Evolutionary conservation across 2,797 vertebrate species (phyloP).

Genomic region (Rhinichthys osculus): DNA sequence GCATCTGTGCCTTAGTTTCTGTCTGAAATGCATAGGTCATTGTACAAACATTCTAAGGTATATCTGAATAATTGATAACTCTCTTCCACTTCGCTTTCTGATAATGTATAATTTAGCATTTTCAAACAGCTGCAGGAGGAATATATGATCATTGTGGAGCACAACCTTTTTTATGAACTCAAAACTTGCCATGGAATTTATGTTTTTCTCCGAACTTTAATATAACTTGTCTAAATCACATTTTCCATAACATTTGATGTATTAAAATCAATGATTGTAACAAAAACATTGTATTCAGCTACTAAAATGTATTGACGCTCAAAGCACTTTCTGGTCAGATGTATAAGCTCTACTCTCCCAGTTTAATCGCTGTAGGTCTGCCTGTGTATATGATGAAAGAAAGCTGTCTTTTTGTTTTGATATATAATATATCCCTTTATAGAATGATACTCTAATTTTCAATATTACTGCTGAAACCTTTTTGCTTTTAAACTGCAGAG

Average conservation of each 20-base stretch:
- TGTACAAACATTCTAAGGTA: not conserved
- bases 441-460: too few relatives aligned
- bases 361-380: not conserved
- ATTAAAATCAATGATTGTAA: not conserved
- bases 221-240: not conserved
- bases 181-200: not conserved
- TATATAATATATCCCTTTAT: too few relatives aligned
- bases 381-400: not conserved
- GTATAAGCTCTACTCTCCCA: not conserved
- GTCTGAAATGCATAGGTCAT: not conserved
- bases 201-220: not conserved
- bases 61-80: conserved; percentile 45
- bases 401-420: not conserved
- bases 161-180: conserved; percentile 26
- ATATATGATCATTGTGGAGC: conserved; percentile 28
- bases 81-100: not conserved
- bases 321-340: not conserved
- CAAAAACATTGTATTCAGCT: not conserved
- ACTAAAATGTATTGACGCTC: not conserved
- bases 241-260: conserved; percentile 1
- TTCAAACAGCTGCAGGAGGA: conserved; percentile 14
- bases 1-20: not conserved
- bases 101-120: conserved; percentile 33
- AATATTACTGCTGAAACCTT: too few relatives aligned
- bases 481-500: too few relatives aligned